Conservation (phyloP, 2,797 vertebrate genomes). For the Darevskia mixta region DNA sequence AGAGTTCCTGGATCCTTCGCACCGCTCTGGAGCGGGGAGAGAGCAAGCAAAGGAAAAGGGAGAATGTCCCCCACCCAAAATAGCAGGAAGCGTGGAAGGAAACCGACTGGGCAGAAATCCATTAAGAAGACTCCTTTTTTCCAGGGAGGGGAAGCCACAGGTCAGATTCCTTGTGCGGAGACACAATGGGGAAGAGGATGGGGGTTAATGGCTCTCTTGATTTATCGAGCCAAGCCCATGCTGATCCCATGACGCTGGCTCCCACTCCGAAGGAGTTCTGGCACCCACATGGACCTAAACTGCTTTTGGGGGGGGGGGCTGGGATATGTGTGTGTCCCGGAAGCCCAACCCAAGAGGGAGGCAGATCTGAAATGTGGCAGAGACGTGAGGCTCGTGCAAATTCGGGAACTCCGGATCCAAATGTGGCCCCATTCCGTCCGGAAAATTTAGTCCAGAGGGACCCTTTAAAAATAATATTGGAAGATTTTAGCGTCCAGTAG, state of each 20-base stretch:
- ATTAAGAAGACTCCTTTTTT: neutral
- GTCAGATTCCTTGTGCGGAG: neutral
- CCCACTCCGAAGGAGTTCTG: neutral
- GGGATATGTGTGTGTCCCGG: too few relatives aligned
- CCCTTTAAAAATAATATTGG: too few relatives aligned
- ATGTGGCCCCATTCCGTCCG: neutral
- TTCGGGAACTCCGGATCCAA: neutral
- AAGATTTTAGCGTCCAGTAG: too few relatives aligned
- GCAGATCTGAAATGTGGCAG: neutral
- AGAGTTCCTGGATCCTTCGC: slow-evolving; percentile 14
- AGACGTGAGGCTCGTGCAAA: neutral
- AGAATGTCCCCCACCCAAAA: neutral
- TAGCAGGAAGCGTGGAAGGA: neutral
- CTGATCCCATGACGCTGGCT: neutral
- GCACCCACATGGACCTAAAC: neutral
- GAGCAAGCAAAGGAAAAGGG: neutral
- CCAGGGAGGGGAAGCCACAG: neutral
- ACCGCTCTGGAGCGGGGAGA: neutral
- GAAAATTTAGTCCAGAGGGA: neutral
- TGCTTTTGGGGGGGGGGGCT: neutral
- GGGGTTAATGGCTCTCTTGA: neutral
- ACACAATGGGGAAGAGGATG: neutral
- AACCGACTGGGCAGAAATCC: neutral
- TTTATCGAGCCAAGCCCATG: neutral
- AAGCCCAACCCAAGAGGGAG: neutral